Base-by-base conservation (phyloP, 2,113 vertebrate genomes). In the Chitala chitala region DNA sequence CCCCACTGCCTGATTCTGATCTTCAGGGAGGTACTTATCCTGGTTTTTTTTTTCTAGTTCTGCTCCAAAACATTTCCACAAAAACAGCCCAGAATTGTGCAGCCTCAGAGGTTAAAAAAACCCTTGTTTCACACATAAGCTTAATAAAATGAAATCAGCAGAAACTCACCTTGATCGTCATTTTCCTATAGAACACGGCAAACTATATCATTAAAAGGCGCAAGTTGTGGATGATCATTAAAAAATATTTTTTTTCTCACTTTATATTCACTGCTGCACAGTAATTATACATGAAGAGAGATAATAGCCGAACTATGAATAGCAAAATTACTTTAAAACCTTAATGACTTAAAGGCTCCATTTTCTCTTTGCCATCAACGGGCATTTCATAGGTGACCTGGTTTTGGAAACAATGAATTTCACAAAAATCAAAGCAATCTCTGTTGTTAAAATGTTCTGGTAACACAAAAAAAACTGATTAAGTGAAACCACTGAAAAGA, bases 341-440 rank as follows among this genome's bases (percentile, higher is more conserved):
- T 61, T 38, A 63, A 63, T 17, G 38, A 63, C 33, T 63, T 38
- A 63, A 63, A 63, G 31, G n/a, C 36, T 38, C 26, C 29, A 31
- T 33, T 59, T 33, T 59, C 56, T 59, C 20, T 33, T 58, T 63
- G 31, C 38, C 36, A 63, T 7, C 6, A 3, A 15, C 5, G 5
- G 31, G 17, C 31, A 36, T 33, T 61, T 29, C 9, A 33, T 15
- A 38, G 4, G 58, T 36, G 58, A 61, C 58, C 59, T 36, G 59
- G 59, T 38, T 63, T 63, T 63, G 59, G 31, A 63, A 29, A 15
- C 38, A 63, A 63, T 63, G 59, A 63, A 20, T 63, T 63, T 63
- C 59, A n/a, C 10, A 29, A 33, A 33, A 36, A 63, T 63, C 6
- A 63, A 63, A 63, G 38, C 59, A 63, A 63, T 36, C 33, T 15